A percentile compares a stretch with the other conserved stretches of the same genome.
Evolutionary conservation across 2,888 invertebrate genomes (phyloP).

Genomic region (Luffia ferchaultella): DNA sequence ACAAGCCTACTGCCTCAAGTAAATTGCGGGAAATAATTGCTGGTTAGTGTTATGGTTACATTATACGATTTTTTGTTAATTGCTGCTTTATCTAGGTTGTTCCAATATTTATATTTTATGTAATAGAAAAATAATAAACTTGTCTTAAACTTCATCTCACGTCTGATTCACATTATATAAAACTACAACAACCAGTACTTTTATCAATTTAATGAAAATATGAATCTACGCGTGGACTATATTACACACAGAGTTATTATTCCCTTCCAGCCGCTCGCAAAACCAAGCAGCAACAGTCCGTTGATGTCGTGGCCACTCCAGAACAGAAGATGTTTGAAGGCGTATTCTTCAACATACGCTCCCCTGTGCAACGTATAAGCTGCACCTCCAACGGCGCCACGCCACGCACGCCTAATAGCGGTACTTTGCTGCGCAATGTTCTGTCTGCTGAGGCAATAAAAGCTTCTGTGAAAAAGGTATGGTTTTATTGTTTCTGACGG

Average conservation of each 20-base stretch:
- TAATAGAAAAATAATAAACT: no score
- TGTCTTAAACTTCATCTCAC: not conserved
- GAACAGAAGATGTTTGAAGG: constrained; percentile 46
- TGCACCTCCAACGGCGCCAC: constrained; percentile 17
- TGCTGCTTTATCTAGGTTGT: no score
- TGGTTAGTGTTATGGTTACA: constrained; percentile 25
- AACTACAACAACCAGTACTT: no score
- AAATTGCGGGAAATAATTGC: constrained; percentile 45
- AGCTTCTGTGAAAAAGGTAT: constrained; percentile 36
- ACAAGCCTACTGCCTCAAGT: constrained; percentile 24
- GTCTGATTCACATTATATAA: no score
- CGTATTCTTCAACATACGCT: constrained; percentile 48
- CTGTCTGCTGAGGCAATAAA: constrained; percentile 49
- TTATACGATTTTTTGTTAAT: no score
- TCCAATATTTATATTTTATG: no score
- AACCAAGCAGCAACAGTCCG: constrained; percentile 31
- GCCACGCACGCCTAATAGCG: constrained; percentile 7
- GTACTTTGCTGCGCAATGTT: constrained; percentile 34
- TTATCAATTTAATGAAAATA: no score
- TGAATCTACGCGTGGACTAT: no score
- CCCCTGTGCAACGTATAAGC: constrained; percentile 34
- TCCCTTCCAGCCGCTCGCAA: constrained; percentile 37
- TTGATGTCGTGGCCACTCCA: not conserved
- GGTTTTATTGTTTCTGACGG: not conserved
- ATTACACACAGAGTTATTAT: no score